Evolutionary conservation across 1,140 invertebrate genomes (phyloP), one percentile per base, ranked within the genome.

Genomic region (Trichoplusia ni): DNA sequence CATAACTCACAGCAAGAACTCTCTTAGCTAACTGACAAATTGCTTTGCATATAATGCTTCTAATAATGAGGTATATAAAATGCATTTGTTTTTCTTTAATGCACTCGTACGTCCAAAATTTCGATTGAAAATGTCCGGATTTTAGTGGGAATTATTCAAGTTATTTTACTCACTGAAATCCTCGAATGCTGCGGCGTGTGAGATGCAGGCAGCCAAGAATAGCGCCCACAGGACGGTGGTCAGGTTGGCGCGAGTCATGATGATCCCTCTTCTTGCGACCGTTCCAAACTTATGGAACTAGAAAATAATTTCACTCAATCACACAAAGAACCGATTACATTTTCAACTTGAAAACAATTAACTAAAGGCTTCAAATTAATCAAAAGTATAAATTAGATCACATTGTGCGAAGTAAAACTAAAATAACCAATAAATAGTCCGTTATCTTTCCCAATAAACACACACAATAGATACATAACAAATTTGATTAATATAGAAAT

Each of bases 161-260:
- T 3, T 16, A n/a, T 14, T 37, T 1, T 23, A 49, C 73, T 69
- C 67, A 80, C 78, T 81, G 35, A 69, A 70, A 37, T 75, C 67
- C 40, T 75, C 79, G 14, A 71, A 33, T n/a, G 73, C 69, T 11
- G 29, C 14, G 31, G 25, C 23, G n/a, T 29, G 44, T 14, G 61
- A 47, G 18, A 1, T 19, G 11, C 33, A 25, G 7, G 35, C n/a
- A 14, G 35, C 19, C 21, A 54, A 8, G 14, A 54, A 6, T 1
- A 25, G 4, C 21, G 21, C 27, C 19, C 11, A 7, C 1, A 54
- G 11, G 31, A 35, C 23, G 33, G 27, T 13, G 2, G 0, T 14
- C 14, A 9, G 13, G 25, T 8, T 37, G 9, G 2, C 7, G 9
- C 49, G 46, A 25, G 33, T 27, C 33, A 38, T 54, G 33, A 19